Base-by-base conservation (phyloP, 1,140 invertebrate genomes). In the Acromyrmex echinatior region DNA sequence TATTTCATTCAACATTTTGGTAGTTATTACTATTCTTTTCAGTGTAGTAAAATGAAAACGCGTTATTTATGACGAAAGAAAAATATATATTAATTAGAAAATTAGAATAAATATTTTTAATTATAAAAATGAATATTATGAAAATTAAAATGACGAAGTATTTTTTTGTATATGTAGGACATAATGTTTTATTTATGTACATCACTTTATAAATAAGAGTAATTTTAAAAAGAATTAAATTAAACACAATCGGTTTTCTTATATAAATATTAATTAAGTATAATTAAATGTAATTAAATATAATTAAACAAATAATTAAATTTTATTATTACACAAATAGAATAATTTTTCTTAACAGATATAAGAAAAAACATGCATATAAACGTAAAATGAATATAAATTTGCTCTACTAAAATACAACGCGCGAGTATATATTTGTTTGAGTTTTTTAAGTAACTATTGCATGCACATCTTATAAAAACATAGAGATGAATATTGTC, bases 71-170 rank as follows among this genome's bases (percentile, higher is more conserved):
- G 10, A 70, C n/a, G 10, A 25, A 49, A 45, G 10, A 45, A 21
- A 45, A 25, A 25, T 25, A 12, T 14, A 25, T 4, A 49, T 39
- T 68, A 21, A 49, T 68, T 21, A 3, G 3, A 14, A 45, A 70
- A 70, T 4, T 21, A 35, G 12, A 71, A 71, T 70, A 70, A 16
- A 70, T 49, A 25, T 51, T 51, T 71, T 71, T 49, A 71, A 49
- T 49, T 21, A 68, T 35, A 25, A 18, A 28, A 31, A 25, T 16
- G 5, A 65, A 65, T 65, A 31, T 31, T 62, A n/a, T 5, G 12
- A 62, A 62, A 62, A 62, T 62, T 28, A 28, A 5, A 62, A 25
- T 62, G 0, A 58, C 10, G 21, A 58, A 14, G 16, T 25, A 7
- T 5, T 45, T 25, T 71, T 31, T 31, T 31, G 4, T 49, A 25